Base-by-base conservation (phyloP, 2,113 vertebrate species). In the Hiodon tergisus region DNA sequence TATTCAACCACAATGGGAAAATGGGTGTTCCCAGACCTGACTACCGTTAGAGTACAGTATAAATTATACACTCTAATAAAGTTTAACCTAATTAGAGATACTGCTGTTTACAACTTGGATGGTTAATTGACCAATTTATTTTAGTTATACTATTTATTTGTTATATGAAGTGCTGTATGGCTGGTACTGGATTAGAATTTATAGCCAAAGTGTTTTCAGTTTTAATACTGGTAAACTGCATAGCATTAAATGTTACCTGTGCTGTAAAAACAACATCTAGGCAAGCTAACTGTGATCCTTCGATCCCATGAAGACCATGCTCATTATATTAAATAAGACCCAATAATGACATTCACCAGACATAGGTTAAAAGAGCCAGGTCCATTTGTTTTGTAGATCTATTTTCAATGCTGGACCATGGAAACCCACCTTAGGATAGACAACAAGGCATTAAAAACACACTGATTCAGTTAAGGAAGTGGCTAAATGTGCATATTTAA, bases 401-500 rank as follows among this genome's bases (percentile, higher is more conserved):
- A 31, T 31, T 31, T 31, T 31, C 31, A 31, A 31, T 31, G 31
- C 31, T 31, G 31, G 31, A 66, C 46, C 46, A 66, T 7, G 3
- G 9, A 66, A 66, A 9, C 46, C 63, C 16, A 13, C 48, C 4
- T 47, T 47, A 11, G 31, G 6, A 57, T 2, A 57, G 54, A 53
- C 66, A 51, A 17, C 13, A 7, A 31, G n/a, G 4, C 73, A 57
- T 16, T 55, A 67, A n/a, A 13, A 63, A 50, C 5, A 51, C 14
- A 17, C 8, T 50, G 69, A 63, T 59, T 16, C 65, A 67, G 62
- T 71, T 69, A 71, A 2, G 8, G 69, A 58, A 66, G 52, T 11
- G 31, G 52, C 65, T 51, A 69, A 65, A 31, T 74, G 63, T 46
- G 70, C 48, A 73, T 78, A 70, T 78, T 69, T 82, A 72, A 82